Base-by-base conservation (phyloP, 2,113 vertebrate species). In the Chrysochloris asiatica region DNA sequence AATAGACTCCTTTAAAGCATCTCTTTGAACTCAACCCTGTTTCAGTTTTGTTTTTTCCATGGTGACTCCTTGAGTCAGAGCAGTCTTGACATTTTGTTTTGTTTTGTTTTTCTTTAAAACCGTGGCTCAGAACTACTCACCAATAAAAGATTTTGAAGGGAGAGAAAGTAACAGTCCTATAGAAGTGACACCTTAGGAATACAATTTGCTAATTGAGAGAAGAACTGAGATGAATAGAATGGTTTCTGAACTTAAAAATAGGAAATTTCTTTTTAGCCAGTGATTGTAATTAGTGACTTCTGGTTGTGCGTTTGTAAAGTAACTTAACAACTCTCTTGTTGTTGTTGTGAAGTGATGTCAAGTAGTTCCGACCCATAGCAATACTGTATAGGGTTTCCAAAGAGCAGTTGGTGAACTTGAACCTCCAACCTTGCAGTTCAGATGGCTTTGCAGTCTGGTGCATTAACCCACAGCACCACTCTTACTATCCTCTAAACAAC, bases 61-160 rank as follows among this genome's bases (percentile, higher is more conserved):
- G 59, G 28, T 19, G 24, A 90, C 33, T 63, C 33, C 36, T 7
- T 75, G 71, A 50, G 86, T 92, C 47, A 88, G 86, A 93, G 54
- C 28, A 83, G 3, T 26, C 41, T 92, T 28, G 16, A 30, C 8
- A 67, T 63, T 33, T 54, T 54, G 52, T 54, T 54, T 54, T 21
- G 22, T 83, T 83, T 67, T 65, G 28, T 65, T 30, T 86, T 43
- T 73, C 8, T n/a, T n/a, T n/a, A n/a, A 6, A 84, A 73, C 80
- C 36, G 45, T 16, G 28, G 17, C 19, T 90, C 48, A 76, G 50
- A n/a, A 77, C 54, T 52, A 63, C 48, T 88, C 33, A 28, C 8
- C 52, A 79, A 93, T 56, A 85, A 45, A 85, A 45, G 0, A 77
- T 72, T 94, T 88, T 73, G 63, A 86, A 84, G 33, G 21, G 33